Evolutionary conservation across 2,797 vertebrate species (phyloP).

Genomic region (Xenops minutus): DNA sequence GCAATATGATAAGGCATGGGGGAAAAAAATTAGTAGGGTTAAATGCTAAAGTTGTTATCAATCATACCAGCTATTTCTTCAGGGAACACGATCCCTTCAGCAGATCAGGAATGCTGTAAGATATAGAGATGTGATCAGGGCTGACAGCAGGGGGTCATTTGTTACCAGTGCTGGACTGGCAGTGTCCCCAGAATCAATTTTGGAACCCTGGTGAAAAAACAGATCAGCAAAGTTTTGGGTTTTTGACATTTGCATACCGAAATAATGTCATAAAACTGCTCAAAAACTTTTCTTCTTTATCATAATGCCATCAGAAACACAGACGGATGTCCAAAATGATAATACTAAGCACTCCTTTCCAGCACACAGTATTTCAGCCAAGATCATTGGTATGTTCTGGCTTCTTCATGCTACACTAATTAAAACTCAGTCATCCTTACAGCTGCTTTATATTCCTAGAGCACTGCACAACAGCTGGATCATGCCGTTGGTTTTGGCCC

Average conservation of each 20-base stretch:
- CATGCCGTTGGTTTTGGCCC: neutral
- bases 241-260: neutral
- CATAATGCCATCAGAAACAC: neutral
- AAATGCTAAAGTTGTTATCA: neutral
- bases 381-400: constrained; percentile 10
- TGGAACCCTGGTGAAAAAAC: neutral
- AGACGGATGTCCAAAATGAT: neutral
- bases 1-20: neutral
- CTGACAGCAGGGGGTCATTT: neutral
- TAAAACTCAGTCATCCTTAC: neutral
- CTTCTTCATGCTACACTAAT: neutral
- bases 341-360: neutral
- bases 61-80: neutral
- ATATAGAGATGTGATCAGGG: neutral
- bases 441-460: constrained; percentile 39
- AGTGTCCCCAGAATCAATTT: neutral
- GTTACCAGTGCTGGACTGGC: neutral
- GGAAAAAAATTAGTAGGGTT: neutral
- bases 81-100: neutral
- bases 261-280: neutral
- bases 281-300: neutral
- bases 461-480: constrained; percentile 29
- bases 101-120: neutral
- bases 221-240: neutral
- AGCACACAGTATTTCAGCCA: neutral